These are phyloP conservation scores for Macrotus californicus DNA, from an alignment of 2,113 vertebrate genomes.

Conservation along the genomic window DNA sequence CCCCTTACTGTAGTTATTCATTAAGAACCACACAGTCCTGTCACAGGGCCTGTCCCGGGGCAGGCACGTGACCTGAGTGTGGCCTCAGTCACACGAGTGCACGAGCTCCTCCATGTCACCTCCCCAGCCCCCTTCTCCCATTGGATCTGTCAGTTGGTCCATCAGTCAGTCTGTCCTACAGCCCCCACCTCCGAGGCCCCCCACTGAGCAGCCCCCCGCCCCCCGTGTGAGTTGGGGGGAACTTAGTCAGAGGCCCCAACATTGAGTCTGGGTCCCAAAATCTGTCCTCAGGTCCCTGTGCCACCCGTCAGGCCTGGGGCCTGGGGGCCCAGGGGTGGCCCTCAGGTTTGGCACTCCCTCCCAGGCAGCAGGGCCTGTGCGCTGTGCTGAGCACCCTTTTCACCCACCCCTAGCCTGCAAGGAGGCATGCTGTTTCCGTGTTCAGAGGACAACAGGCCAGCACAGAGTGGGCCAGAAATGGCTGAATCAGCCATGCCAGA, in stretches of 20 bases:
- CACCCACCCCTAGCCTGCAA: background rate
- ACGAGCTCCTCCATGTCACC: background rate
- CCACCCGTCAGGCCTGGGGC: background rate
- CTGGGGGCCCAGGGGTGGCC: background rate
- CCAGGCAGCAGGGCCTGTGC: background rate
- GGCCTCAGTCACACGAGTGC: rapidly evolving
- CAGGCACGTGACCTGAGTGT: rapidly evolving
- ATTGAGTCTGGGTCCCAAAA: background rate
- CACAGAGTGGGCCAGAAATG: background rate
- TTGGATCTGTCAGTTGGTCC: background rate
- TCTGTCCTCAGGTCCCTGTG: background rate
- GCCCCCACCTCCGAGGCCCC: no score
- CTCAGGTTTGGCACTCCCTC: rapidly evolving
- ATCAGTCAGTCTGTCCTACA: no score
- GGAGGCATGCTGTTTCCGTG: rapidly evolving
- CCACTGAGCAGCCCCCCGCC: rapidly evolving
- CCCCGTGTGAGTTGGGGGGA: no score
- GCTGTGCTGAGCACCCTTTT: rapidly evolving
- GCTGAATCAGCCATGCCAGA: rapidly evolving
- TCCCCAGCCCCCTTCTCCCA: background rate
- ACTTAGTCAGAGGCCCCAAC: background rate
- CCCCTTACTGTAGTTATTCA: rapidly evolving
- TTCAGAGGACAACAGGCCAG: background rate
- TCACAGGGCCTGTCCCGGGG: rapidly evolving
- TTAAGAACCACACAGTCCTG: rapidly evolving